These are phyloP conservation scores for Garrulus glandarius DNA, from an alignment of 2,797 vertebrate species.

Conservation along the genomic window DNA sequence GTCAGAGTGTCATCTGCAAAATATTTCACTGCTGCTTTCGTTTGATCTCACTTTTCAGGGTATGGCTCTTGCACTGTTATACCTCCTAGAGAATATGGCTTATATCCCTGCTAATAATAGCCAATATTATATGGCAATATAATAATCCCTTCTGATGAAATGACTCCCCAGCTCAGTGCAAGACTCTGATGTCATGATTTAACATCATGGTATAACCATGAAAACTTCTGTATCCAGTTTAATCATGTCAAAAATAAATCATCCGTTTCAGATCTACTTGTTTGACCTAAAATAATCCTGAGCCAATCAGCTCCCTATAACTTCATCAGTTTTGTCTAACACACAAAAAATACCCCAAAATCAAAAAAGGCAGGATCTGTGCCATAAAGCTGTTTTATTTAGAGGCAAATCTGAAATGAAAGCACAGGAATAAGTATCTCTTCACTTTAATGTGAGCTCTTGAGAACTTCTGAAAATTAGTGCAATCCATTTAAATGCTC, in stretches of 20 bases:
- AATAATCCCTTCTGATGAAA: not conserved
- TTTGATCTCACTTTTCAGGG: not conserved
- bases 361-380: not conserved
- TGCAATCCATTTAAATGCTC: constrained; percentile 9
- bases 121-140: not conserved
- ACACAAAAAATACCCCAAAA: not conserved
- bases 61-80: not conserved
- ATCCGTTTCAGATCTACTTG: not conserved
- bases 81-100: not conserved
- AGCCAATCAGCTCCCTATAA: not conserved
- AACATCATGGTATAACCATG: not conserved
- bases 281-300: not conserved
- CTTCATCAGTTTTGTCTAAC: not conserved
- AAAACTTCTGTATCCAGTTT: not conserved
- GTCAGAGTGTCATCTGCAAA: not conserved
- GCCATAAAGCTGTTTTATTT: not conserved
- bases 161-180: not conserved
- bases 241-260: not conserved
- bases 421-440: not conserved
- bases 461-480: constrained; percentile 20
- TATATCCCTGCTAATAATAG: not conserved
- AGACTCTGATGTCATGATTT: not conserved
- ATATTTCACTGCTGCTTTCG: not conserved
- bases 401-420: not conserved
- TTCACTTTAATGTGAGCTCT: not conserved